Evolutionary conservation across 2,113 vertebrate species (phyloP), one percentile per base, ranked within the genome.

Genomic region (Nesogale talazaci): DNA sequence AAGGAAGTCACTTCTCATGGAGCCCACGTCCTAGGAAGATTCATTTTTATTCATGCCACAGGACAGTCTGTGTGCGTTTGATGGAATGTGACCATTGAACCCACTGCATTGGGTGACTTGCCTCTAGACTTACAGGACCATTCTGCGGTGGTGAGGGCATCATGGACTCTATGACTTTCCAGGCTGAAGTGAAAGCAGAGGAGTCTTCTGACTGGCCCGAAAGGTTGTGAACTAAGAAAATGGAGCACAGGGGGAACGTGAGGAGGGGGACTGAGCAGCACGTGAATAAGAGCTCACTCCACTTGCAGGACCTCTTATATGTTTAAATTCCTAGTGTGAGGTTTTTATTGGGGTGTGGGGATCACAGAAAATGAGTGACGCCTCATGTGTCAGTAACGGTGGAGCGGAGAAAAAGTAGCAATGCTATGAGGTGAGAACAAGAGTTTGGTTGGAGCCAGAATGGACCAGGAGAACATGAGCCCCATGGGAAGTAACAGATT

Each of bases 341-440:
- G 25, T 46, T 95, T 93, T 96, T 94, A 95, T 72, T 79, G 75
- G 75, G 52, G 88, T 84, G 34, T 57, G 8, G 67, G 76, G 87
- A 42, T 90, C 75, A 40, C 85, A 65, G 85, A 88, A 95, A 92
- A 74, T 11, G 70, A 95, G 56, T 57, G 34, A 36, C 0, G 0
- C 31, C 72, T 67, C 74, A 67, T 11, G 23, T 23, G 25, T 36
- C 56, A 86, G 36, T 89, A 59, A 40, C 67, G 11, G 14, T 82
- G 56, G 57, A 92, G 57, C 42, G 34, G 38, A 94, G 69, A 91
- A 56, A 77, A 91, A 75, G 93, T 81, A 61, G 78, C 92, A 90
- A 91, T 87, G 25, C 86, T 79, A 69, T 38, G 63, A 94, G 78
- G 75, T 88, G 91, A 93, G 95, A 95, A 90, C 69, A 61, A 70